These are phyloP conservation scores for Cheumatopsyche charites DNA, from an alignment of 1,140 invertebrate genomes.

Conservation along the genomic window DNA sequence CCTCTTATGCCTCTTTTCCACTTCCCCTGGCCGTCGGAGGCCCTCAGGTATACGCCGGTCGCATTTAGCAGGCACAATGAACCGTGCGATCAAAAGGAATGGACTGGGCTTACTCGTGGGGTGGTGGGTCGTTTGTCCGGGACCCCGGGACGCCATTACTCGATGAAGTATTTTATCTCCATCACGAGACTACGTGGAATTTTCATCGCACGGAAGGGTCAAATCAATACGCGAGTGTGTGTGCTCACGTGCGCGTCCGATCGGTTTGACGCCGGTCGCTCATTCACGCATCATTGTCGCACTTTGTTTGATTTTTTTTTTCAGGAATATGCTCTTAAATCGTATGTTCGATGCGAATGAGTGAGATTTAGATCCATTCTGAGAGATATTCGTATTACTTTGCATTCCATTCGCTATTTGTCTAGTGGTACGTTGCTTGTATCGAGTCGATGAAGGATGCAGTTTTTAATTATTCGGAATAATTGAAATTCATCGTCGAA, in stretches of 20 bases:
- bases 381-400: no score
- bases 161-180: slow-evolving; percentile 37
- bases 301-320: no score
- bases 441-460: no score
- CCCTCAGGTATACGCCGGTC: slow-evolving; percentile 24
- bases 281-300: neutral
- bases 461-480: no score
- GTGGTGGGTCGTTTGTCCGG: slow-evolving; percentile 29
- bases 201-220: slow-evolving; percentile 37
- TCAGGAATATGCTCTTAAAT: no score
- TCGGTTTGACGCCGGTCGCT: neutral
- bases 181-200: slow-evolving; percentile 35
- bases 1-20: no score
- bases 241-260: neutral
- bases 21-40: no score
- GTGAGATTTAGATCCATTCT: no score
- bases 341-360: no score
- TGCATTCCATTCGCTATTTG: no score
- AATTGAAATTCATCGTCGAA: no score
- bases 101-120: slow-evolving; percentile 14
- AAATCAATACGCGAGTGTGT: slow-evolving; percentile 31
- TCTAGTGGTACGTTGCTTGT: no score
- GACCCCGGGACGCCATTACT: slow-evolving; percentile 32
- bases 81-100: slow-evolving; percentile 37
- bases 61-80: slow-evolving; percentile 37